These are phyloP conservation scores for Smithornis capensis DNA, from an alignment of 2,113 vertebrate species.

Conservation along the genomic window DNA sequence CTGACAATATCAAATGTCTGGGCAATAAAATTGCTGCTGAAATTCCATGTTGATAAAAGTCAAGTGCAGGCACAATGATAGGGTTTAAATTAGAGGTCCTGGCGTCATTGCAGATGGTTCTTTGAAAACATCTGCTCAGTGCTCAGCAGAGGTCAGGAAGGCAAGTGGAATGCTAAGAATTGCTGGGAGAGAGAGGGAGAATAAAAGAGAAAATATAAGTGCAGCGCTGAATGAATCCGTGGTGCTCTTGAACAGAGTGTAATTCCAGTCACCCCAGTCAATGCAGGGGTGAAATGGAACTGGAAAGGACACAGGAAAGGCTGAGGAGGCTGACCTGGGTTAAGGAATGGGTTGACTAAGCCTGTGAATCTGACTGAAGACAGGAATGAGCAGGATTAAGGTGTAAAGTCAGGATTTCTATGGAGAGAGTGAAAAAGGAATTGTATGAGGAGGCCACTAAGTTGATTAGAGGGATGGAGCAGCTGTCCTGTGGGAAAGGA, in stretches of 20 bases:
- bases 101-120: slow-evolving; percentile 49
- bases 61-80: slow-evolving; percentile 39
- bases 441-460: background rate
- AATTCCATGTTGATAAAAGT: slow-evolving; percentile 18
- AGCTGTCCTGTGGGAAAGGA: background rate
- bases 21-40: slow-evolving; percentile 18
- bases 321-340: background rate
- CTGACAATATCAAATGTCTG: background rate
- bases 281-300: background rate
- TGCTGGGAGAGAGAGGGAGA: background rate
- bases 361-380: background rate
- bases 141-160: slow-evolving; percentile 47
- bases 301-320: background rate
- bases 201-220: background rate
- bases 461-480: background rate
- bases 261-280: background rate
- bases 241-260: background rate
- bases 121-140: slow-evolving; percentile 37
- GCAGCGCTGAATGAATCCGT: background rate
- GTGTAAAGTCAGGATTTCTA: background rate
- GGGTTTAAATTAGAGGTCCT: slow-evolving; percentile 50
- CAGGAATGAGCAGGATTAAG: background rate
- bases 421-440: background rate
- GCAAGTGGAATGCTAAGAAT: slow-evolving; percentile 55
- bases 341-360: background rate